Percentiles rank a stretch among this genome's conserved stretches.
Evolutionary conservation across 2,888 invertebrate genomes (phyloP).

Genomic region (Hydroisotoma schaefferi): DNA sequence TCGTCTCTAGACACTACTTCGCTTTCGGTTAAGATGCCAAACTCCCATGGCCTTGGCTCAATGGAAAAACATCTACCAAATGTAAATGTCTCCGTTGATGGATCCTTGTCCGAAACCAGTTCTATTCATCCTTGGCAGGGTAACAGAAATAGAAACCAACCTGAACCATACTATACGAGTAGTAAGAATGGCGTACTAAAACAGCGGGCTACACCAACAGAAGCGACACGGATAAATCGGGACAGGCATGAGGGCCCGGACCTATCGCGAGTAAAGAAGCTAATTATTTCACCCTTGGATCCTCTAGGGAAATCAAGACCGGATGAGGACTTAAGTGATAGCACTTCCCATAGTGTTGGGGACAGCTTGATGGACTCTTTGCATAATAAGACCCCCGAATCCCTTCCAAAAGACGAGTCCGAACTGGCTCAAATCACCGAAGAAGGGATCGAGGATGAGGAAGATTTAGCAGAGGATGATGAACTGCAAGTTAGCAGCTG

Average conservation of each 20-base stretch:
- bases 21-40: constrained; percentile 8
- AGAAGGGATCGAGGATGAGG: not conserved
- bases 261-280: too few relatives aligned
- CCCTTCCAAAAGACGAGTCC: constrained; percentile 10
- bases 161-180: not conserved
- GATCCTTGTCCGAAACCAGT: constrained; percentile 32
- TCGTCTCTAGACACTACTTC: constrained; percentile 19
- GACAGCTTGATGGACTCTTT: constrained; percentile 45
- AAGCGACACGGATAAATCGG: not conserved
- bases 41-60: not conserved
- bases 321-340: not conserved
- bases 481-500: too few relatives aligned
- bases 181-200: not conserved
- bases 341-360: constrained; percentile 12
- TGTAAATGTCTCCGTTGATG: constrained; percentile 25
- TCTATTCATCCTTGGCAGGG: not conserved
- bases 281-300: not conserved
- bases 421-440: constrained; percentile 4
- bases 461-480: not conserved
- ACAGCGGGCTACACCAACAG: not conserved
- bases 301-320: not conserved
- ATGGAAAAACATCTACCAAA: too few relatives aligned
- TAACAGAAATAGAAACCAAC: not conserved
- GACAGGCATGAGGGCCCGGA: not conserved
- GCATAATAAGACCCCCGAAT: constrained; percentile 28